Evolutionary conservation across 2,797 vertebrate genomes (phyloP).

Genomic region (Hydrolagus colliei): DNA sequence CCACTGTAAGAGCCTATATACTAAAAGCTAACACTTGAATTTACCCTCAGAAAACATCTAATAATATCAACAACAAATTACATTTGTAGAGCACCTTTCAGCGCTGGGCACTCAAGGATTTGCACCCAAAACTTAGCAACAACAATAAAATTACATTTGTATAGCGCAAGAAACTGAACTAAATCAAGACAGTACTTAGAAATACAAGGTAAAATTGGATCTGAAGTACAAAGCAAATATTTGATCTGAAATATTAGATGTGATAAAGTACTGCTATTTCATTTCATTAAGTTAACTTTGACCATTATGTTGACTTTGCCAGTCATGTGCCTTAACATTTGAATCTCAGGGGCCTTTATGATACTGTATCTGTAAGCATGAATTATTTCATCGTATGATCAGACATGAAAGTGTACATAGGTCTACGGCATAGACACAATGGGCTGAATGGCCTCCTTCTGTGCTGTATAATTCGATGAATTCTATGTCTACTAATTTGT

Average conservation of each 20-base stretch:
- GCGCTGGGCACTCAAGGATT: no score
- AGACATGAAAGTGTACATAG: background rate
- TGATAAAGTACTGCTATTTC: background rate
- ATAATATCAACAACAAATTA: no score
- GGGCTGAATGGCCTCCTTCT: no score
- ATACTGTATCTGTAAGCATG: background rate
- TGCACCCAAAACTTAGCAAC: no score
- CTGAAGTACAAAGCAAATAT: background rate
- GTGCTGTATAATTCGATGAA: no score
- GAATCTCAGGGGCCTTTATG: background rate
- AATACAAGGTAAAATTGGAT: background rate
- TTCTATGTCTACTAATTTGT: background rate
- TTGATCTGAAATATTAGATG: background rate
- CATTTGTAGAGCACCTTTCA: no score
- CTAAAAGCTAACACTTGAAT: no score
- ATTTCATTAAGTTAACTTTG: background rate
- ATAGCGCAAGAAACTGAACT: background rate
- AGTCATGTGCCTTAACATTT: background rate
- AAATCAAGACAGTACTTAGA: background rate
- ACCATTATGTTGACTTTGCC: background rate
- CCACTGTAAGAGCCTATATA: background rate
- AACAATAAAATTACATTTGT: no score
- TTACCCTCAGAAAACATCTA: background rate
- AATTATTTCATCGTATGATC: background rate
- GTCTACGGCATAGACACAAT: background rate